Conservation (phyloP, 2,113 vertebrate genomes). For the Danio rerio region DNA sequence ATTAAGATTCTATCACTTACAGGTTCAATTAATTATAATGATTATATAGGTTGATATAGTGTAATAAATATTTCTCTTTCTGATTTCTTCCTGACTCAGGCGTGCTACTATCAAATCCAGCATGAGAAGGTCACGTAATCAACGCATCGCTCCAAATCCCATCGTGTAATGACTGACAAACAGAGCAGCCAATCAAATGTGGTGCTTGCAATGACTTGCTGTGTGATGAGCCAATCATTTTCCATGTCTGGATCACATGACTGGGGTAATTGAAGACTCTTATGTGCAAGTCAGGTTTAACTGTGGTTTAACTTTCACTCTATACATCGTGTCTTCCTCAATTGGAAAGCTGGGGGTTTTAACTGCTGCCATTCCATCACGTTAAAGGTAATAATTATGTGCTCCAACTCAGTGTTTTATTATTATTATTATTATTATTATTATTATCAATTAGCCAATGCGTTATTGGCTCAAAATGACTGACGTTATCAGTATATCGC, state of each 20-base stretch:
- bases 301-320: not conserved
- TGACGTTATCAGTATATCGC: not conserved
- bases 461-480: conserved; percentile 11
- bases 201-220: not conserved
- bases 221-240: not conserved
- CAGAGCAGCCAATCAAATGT: not conserved
- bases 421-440: not conserved
- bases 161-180: not conserved
- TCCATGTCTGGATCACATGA: not conserved
- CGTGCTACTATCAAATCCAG: conserved; percentile 98
- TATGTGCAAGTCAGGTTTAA: conserved; percentile 1
- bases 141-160: not conserved
- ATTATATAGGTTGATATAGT: not conserved
- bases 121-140: conserved; percentile 94
- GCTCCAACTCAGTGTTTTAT: not conserved
- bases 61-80: not conserved
- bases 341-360: not conserved
- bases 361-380: conserved; percentile 19
- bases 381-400: not conserved
- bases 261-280: not conserved
- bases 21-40: too few relatives aligned
- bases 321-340: not conserved
- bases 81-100: conserved; percentile 74
- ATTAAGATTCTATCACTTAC: too few relatives aligned
- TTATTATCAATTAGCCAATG: not conserved